Evolutionary conservation across 1,140 invertebrate genomes (phyloP).

Genomic region (Micrasema longulum): DNA sequence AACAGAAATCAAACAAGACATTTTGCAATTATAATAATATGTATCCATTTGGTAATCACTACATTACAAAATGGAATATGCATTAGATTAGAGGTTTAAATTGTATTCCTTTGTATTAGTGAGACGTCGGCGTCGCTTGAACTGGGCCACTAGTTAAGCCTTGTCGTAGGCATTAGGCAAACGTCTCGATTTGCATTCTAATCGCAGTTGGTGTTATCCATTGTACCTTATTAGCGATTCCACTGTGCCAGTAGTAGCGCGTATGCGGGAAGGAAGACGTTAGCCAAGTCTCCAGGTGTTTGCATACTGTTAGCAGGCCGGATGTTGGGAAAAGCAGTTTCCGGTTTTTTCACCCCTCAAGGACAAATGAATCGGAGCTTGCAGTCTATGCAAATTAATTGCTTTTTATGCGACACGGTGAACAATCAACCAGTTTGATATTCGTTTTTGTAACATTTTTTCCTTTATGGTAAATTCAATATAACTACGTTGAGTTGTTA

Average conservation of each 20-base stretch:
- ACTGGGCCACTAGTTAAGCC: slow-evolving; percentile 2
- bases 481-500: no score
- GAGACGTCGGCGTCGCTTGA: not conserved
- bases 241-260: slow-evolving; percentile 15
- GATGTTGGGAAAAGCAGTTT: slow-evolving; percentile 1
- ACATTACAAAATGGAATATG: no score
- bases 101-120: no score
- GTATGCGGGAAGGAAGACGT: slow-evolving; percentile 9
- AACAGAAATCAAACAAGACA: no score
- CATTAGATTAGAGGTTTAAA: no score
- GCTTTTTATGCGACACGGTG: no score
- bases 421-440: no score
- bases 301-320: slow-evolving; percentile 24
- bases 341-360: slow-evolving; percentile 12
- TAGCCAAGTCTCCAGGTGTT: slow-evolving; percentile 24
- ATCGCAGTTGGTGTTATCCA: slow-evolving; percentile 29
- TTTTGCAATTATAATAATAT: no score
- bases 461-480: no score
- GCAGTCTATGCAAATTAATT: slow-evolving; percentile 14
- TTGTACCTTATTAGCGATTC: slow-evolving; percentile 30
- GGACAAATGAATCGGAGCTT: not conserved
- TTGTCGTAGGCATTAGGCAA: slow-evolving; percentile 29
- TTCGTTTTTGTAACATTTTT: no score
- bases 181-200: slow-evolving; percentile 40
- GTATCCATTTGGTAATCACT: no score